Evolutionary conservation across 1,140 invertebrate genomes (phyloP).

Genomic region (Aphidius ervi): DNA sequence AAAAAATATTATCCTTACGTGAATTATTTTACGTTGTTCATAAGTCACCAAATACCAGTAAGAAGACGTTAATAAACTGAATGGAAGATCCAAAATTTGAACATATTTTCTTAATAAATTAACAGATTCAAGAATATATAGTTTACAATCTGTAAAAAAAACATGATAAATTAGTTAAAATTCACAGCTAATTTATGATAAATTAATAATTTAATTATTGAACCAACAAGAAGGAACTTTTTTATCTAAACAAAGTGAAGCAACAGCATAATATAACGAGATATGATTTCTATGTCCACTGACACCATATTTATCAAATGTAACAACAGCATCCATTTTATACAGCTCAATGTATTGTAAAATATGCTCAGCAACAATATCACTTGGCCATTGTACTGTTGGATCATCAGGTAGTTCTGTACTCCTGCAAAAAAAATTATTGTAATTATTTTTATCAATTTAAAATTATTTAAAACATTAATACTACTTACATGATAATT

Average conservation of each 20-base stretch:
- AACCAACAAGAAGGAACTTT: slow-evolving; percentile 64
- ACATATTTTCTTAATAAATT: slow-evolving; percentile 85
- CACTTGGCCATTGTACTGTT: slow-evolving; percentile 68
- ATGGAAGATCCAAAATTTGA: slow-evolving; percentile 74
- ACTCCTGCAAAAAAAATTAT: slow-evolving; percentile 52
- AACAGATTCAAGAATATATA: slow-evolving; percentile 78
- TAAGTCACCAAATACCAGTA: slow-evolving; percentile 64
- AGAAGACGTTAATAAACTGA: slow-evolving; percentile 70
- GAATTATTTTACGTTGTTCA: slow-evolving; percentile 43
- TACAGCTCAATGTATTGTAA: slow-evolving; percentile 67
- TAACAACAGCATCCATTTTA: slow-evolving; percentile 79
- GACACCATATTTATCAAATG: slow-evolving; percentile 88
- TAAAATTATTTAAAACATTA: slow-evolving; percentile 1
- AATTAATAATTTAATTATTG: background rate
- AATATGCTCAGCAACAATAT: slow-evolving; percentile 68
- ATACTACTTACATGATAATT: slow-evolving; percentile 51
- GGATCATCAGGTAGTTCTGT: slow-evolving; percentile 73
- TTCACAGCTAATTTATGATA: too few relatives aligned
- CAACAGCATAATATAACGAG: slow-evolving; percentile 74
- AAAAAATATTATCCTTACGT: slow-evolving; percentile 29
- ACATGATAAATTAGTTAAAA: slow-evolving; percentile 1
- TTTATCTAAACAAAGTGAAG: slow-evolving; percentile 69
- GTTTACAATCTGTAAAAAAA: slow-evolving; percentile 64
- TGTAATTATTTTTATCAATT: background rate
- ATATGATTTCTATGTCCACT: slow-evolving; percentile 87